A percentile compares a stretch with the other conserved stretches of the same genome.
Evolutionary conservation across 1,140 invertebrate genomes (phyloP).

Genomic region (Palaemon carinicauda): DNA sequence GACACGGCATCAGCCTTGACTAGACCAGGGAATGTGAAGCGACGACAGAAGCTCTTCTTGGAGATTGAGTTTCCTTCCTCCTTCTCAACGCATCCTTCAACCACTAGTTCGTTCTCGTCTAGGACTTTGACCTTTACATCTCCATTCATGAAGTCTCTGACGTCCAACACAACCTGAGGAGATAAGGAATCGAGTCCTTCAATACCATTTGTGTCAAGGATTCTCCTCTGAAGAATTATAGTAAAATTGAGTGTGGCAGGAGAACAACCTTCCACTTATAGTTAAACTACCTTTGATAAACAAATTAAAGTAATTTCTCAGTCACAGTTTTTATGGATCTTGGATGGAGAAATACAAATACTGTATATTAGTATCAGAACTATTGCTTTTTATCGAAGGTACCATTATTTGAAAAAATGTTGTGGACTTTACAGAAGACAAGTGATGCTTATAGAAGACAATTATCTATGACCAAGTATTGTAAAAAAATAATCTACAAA

Average conservation of each 20-base stretch:
- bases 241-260: too few species aligned
- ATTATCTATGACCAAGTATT: too few species aligned
- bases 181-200: neutral
- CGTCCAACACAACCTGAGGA: conserved; percentile 54
- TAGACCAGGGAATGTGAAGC: conserved; percentile 51
- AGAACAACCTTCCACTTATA: neutral
- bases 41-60: conserved; percentile 44
- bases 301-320: too few species aligned
- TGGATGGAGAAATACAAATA: too few species aligned
- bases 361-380: too few species aligned
- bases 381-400: too few species aligned
- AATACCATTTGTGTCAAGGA: neutral
- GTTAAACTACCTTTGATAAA: neutral
- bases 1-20: conserved; percentile 30
- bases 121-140: conserved; percentile 55
- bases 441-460: too few species aligned
- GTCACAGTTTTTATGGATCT: too few species aligned
- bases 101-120: conserved; percentile 51
- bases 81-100: conserved; percentile 56
- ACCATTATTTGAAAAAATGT: too few species aligned
- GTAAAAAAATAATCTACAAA: too few species aligned
- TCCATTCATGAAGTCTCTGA: conserved; percentile 49
- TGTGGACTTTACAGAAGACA: too few species aligned
- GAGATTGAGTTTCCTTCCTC: conserved; percentile 18
- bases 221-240: too few species aligned